A percentile compares a stretch with the other conserved stretches of the same genome.
These are phyloP conservation scores for Andrena trimmerana DNA, from an alignment of 2,888 invertebrate species.

Conservation along the genomic window DNA sequence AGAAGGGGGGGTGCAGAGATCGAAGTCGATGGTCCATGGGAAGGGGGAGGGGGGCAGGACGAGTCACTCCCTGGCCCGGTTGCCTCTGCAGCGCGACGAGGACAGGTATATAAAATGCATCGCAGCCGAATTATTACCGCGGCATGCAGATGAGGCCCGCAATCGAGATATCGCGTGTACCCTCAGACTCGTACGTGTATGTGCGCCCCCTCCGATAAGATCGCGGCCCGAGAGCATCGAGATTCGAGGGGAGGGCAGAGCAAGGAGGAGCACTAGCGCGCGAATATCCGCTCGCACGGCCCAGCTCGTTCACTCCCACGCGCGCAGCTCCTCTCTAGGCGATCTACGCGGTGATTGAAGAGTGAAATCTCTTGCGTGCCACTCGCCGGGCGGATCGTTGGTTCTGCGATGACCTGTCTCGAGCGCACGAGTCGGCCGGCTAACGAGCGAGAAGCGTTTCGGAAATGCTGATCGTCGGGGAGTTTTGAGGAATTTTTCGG, in stretches of 20 bases:
- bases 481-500: not conserved
- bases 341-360: not conserved
- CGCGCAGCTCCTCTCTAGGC: slow-evolving; percentile 14
- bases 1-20: not conserved
- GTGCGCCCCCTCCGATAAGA: slow-evolving; percentile 64
- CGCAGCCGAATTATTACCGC: slow-evolving; percentile 74
- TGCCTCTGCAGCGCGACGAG: slow-evolving; percentile 50
- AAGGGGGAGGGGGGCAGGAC: slow-evolving; percentile 38
- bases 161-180: slow-evolving; percentile 75
- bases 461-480: not conserved
- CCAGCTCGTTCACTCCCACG: slow-evolving; percentile 24
- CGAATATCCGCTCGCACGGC: not conserved
- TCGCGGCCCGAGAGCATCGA: slow-evolving; percentile 67
- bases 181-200: slow-evolving; percentile 60
- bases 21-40: not conserved
- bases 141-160: slow-evolving; percentile 73
- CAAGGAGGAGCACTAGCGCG: slow-evolving; percentile 7
- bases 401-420: not conserved
- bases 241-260: slow-evolving; percentile 21
- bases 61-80: slow-evolving; percentile 75
- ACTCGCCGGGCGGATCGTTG: not conserved
- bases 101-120: slow-evolving; percentile 61
- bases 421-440: not conserved
- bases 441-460: not conserved
- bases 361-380: slow-evolving; percentile 16